Evolutionary conservation across 2,888 invertebrate species (phyloP).

Genomic region (Tetrapedia diversipes): DNA sequence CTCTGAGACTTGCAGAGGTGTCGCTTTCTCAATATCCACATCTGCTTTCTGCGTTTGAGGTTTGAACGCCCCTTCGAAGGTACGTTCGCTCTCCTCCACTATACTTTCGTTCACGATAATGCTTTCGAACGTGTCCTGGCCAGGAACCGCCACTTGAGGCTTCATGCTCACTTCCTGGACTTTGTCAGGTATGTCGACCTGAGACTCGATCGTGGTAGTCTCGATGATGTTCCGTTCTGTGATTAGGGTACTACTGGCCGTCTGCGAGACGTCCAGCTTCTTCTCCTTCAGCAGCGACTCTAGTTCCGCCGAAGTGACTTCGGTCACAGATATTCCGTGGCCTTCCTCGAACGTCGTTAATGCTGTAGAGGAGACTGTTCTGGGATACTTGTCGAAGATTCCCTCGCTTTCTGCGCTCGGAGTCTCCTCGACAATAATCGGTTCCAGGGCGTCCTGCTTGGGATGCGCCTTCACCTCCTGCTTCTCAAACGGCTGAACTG

Average conservation of each 20-base stretch:
- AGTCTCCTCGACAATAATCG: constrained; percentile 74
- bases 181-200: constrained; percentile 74
- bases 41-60: constrained; percentile 81
- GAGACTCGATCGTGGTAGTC: constrained; percentile 78
- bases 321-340: constrained; percentile 85
- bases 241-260: constrained; percentile 75
- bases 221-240: constrained; percentile 73
- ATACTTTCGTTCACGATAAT: constrained; percentile 84
- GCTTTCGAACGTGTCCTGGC: constrained; percentile 84
- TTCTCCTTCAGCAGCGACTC: constrained; percentile 84
- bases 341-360: constrained; percentile 80
- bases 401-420: constrained; percentile 75
- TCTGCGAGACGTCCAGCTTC: constrained; percentile 74
- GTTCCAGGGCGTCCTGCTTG: constrained; percentile 74
- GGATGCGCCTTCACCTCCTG: constrained; percentile 71
- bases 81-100: constrained; percentile 81
- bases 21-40: constrained; percentile 81
- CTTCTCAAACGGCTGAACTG: constrained; percentile 68
- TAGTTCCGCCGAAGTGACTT: constrained; percentile 84
- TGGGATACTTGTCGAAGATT: constrained; percentile 71
- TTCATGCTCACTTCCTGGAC: constrained; percentile 66
- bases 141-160: constrained; percentile 82
- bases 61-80: constrained; percentile 79
- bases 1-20: constrained; percentile 80
- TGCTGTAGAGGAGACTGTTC: constrained; percentile 74